phyloP scores from a whole-genome alignment of 2,113 vertebrate genomes.

The Heterocephalus glaber region DNA sequence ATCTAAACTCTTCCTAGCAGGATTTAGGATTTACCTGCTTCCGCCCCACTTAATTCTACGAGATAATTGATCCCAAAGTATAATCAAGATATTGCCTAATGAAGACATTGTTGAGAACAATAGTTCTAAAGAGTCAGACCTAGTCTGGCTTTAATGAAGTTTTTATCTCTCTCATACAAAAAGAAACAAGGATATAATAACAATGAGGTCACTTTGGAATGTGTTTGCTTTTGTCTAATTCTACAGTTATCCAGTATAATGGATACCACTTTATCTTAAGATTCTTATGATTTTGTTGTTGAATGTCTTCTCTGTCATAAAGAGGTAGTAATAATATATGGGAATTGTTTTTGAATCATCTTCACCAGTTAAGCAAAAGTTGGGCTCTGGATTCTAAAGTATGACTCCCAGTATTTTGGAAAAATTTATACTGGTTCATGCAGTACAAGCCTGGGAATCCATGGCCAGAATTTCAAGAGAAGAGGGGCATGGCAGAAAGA shows the following conservation, averaged over 20 bases:
- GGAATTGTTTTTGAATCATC: background rate
- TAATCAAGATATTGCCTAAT: background rate
- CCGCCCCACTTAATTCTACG: background rate
- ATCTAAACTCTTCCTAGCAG: background rate
- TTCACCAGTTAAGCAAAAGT: background rate
- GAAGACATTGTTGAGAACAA: background rate
- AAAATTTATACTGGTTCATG: background rate
- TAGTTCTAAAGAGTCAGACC: background rate
- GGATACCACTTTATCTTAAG: background rate
- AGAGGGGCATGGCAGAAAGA: background rate
- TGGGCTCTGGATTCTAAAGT: background rate
- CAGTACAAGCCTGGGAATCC: background rate
- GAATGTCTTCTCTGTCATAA: background rate
- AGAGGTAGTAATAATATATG: background rate
- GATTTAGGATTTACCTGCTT: background rate
- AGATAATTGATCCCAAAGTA: background rate
- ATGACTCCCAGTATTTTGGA: background rate
- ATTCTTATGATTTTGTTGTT: background rate
- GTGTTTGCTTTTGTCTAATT: background rate
- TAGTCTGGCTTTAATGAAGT: background rate
- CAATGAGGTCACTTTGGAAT: background rate
- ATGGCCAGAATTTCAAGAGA: accelerated
- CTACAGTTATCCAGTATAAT: background rate
- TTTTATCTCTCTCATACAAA: background rate
- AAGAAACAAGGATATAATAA: background rate